phyloP scores from a whole-genome alignment of 2,888 invertebrate genomes.

The Steinernema carpocapsae region DNA sequence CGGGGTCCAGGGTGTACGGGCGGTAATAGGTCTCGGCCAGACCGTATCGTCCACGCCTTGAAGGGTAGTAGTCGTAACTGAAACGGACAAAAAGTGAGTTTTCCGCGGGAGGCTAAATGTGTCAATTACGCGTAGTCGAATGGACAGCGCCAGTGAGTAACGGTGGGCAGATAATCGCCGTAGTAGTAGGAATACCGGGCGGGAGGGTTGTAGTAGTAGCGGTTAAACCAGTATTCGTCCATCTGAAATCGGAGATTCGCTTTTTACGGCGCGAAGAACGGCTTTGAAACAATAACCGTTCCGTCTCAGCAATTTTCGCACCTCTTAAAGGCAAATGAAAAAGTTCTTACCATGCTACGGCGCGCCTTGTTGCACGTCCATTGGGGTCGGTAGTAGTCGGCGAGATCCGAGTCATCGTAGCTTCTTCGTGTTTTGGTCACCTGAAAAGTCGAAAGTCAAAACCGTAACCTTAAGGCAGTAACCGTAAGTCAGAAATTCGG shows the following conservation, averaged over 20 bases:
- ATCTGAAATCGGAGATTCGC: constrained; percentile 6
- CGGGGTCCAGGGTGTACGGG: constrained; percentile 23
- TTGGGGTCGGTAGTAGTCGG: constrained; percentile 29
- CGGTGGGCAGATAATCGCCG: constrained; percentile 31
- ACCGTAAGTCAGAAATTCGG: too few species aligned
- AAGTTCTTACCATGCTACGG: constrained; percentile 23
- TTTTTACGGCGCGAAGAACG: not conserved
- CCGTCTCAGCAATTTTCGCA: not conserved
- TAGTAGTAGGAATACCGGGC: constrained; percentile 32
- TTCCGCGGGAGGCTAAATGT: not conserved
- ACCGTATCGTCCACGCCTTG: constrained; percentile 20
- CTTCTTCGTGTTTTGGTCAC: constrained; percentile 7
- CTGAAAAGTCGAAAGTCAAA: not conserved
- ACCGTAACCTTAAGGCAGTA: not conserved
- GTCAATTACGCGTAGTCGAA: constrained; percentile 34
- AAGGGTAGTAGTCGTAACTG: constrained; percentile 28
- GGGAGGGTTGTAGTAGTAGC: constrained; percentile 33
- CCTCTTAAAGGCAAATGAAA: not conserved
- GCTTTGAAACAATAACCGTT: not conserved
- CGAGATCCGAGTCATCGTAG: constrained; percentile 14
- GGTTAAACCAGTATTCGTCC: constrained; percentile 33
- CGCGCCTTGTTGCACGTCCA: constrained; percentile 14
- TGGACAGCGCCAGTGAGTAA: constrained; percentile 33
- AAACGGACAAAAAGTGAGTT: not conserved
- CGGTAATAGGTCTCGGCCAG: constrained; percentile 20